Conservation (phyloP, 2,113 vertebrate species). For the Lepus americanus region DNA sequence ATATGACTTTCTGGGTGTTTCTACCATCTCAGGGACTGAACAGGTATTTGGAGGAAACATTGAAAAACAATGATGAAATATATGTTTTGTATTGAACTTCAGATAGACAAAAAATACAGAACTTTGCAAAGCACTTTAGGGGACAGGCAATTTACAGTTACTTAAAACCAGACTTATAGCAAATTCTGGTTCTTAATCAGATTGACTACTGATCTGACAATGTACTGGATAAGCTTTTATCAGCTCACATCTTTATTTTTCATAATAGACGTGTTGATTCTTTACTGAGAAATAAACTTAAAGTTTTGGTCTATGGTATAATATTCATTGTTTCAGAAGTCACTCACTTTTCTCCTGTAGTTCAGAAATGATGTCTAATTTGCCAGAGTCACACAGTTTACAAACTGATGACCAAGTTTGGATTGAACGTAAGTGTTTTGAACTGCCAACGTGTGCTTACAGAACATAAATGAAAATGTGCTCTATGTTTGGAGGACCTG, state of each 20-base stretch:
- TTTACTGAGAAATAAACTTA: background rate
- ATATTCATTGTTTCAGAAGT: background rate
- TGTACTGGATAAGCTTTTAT: background rate
- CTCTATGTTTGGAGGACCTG: background rate
- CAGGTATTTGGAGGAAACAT: conserved; percentile 13
- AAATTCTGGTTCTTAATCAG: conserved; percentile 26
- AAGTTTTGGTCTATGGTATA: background rate
- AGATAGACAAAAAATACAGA: conserved; percentile 43
- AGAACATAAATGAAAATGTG: background rate
- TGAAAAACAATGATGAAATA: background rate
- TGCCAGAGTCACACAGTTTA: background rate
- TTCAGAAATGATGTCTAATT: background rate
- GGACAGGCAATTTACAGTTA: conserved; percentile 7
- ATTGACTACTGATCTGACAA: background rate
- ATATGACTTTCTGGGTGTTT: conserved; percentile 37
- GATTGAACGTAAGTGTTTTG: background rate
- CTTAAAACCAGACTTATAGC: conserved; percentile 11
- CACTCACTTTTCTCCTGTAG: background rate
- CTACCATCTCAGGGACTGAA: background rate
- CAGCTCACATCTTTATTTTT: background rate
- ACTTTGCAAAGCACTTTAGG: background rate
- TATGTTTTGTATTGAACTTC: conserved; percentile 29
- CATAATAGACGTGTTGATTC: background rate
- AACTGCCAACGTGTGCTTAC: background rate
- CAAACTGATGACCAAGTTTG: background rate